Evolutionary conservation across 1,140 invertebrate species (phyloP).

Genomic region (Eupeodes corollae): DNA sequence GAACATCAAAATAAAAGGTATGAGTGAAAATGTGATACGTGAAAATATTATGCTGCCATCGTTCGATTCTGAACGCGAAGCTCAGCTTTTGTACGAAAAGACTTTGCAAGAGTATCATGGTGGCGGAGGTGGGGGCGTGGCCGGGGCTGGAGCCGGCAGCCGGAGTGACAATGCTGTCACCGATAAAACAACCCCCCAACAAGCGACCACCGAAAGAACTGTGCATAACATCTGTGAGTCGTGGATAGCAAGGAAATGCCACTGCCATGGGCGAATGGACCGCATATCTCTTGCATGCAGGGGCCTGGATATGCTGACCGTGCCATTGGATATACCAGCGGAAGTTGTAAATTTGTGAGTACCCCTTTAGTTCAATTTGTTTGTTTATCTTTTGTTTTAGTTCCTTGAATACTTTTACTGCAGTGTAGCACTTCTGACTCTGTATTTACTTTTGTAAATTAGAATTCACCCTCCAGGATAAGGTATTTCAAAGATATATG

Average conservation of each 20-base stretch:
- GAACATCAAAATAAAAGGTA: background rate
- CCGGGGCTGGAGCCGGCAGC: background rate
- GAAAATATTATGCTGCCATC: constrained; percentile 31
- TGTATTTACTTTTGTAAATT: background rate
- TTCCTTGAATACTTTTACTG: background rate
- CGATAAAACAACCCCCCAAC: background rate
- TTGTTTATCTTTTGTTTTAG: background rate
- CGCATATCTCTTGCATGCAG: constrained; percentile 26
- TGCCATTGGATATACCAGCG: constrained; percentile 28
- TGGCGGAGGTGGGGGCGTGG: background rate
- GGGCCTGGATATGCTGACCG: constrained; percentile 24
- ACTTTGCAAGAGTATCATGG: constrained; percentile 31
- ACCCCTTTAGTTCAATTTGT: constrained; percentile 4
- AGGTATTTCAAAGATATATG: background rate
- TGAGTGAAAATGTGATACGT: constrained; percentile 15
- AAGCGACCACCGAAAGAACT: constrained; percentile 10
- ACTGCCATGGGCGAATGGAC: constrained; percentile 26
- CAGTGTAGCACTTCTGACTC: no score
- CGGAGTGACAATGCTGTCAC: background rate
- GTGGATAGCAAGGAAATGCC: constrained; percentile 30
- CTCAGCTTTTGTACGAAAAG: constrained; percentile 32
- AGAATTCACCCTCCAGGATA: background rate
- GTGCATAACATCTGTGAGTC: constrained; percentile 24
- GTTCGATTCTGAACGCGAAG: constrained; percentile 26
- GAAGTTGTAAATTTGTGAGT: constrained; percentile 29